Evolutionary conservation across 2,797 vertebrate species (phyloP), one percentile per base, ranked within the genome.

Genomic region (Aplochiton taeniatus): DNA sequence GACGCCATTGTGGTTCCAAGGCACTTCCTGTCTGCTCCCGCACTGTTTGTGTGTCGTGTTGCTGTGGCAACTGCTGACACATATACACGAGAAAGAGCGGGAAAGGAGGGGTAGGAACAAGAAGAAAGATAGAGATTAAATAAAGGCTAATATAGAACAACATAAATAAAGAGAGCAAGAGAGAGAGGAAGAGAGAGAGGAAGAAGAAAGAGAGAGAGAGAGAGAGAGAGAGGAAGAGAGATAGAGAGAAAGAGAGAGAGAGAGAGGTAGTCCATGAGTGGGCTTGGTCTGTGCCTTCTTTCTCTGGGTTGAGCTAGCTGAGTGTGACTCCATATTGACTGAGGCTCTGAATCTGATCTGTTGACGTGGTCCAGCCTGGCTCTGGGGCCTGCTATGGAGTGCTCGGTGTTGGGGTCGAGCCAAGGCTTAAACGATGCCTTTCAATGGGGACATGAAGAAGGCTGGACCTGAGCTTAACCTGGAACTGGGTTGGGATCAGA

Each of bases 1-100:
- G 92, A 93, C 92, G 92, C 90, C 91, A 93, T 91, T 93, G 92
- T 91, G 92, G 92, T 93, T 93, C 90, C 80, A 75, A 82, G 88
- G 88, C 81, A 92, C 92, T 93, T 93, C 92, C 92, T 93, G 92
- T 91, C 92, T 91, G 82, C 85, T 68, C 83, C 92, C 89, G 77
- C 90, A 92, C 77, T 93, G 91, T 93, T 93, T 93, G 89, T 93
- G 85, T 93, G 86, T 90, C 85, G 78, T 90, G 91, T 92, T 87
- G 81, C 92, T 87, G 85, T 58, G 72, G 90, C 77, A 88, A 93
- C 90, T 87, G 76, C 87, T 86, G 84, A 85, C 89, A 90, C 88
- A 91, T 92, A 91, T 92, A 92, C 91, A 92, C 90, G 89, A 84
- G 85, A 84, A 85, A 74, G 68, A 72, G 63, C 42, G 63, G 53